Conservation (phyloP, 1,140 invertebrate genomes). For the Zaprionus ornatus region DNA sequence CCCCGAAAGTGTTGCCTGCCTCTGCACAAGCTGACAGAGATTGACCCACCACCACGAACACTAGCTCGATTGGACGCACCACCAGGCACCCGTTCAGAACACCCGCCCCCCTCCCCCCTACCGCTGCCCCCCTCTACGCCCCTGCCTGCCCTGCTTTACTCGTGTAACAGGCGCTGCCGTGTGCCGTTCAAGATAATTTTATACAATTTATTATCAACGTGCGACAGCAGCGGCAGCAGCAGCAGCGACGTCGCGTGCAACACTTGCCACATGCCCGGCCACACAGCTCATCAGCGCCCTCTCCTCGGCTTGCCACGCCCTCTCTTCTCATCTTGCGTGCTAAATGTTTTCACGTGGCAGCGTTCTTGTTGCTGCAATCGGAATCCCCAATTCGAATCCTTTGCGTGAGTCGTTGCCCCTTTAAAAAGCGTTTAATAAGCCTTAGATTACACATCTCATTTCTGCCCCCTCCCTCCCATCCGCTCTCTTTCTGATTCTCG, state of each 20-base stretch:
- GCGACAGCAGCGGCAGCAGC: slow-evolving; percentile 30
- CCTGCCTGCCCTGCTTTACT: neutral
- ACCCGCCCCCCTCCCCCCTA: neutral
- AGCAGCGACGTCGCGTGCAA: slow-evolving; percentile 64
- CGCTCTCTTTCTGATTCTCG: neutral
- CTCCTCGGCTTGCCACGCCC: slow-evolving; percentile 8
- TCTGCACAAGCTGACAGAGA: slow-evolving; percentile 63
- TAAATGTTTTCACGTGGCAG: slow-evolving; percentile 73
- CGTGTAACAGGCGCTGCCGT: slow-evolving; percentile 42
- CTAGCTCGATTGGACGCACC: slow-evolving; percentile 48
- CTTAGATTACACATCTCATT: slow-evolving; percentile 75
- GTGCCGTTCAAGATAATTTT: slow-evolving; percentile 79
- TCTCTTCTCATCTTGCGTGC: slow-evolving; percentile 58
- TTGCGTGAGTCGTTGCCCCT: slow-evolving; percentile 39
- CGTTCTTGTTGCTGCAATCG: slow-evolving; percentile 34
- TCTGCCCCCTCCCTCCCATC: neutral
- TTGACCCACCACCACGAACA: slow-evolving; percentile 69
- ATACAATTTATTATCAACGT: slow-evolving; percentile 79
- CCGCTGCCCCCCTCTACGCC: too few relatives aligned
- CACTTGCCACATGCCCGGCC: slow-evolving; percentile 72
- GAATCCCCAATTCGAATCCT: slow-evolving; percentile 46
- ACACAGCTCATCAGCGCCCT: slow-evolving; percentile 45
- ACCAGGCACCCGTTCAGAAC: slow-evolving; percentile 15
- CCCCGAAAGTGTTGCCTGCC: slow-evolving; percentile 55
- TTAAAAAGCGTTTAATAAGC: slow-evolving; percentile 82